Conservation (phyloP, 2,113 vertebrate species). For the Oenanthe melanoleuca region DNA sequence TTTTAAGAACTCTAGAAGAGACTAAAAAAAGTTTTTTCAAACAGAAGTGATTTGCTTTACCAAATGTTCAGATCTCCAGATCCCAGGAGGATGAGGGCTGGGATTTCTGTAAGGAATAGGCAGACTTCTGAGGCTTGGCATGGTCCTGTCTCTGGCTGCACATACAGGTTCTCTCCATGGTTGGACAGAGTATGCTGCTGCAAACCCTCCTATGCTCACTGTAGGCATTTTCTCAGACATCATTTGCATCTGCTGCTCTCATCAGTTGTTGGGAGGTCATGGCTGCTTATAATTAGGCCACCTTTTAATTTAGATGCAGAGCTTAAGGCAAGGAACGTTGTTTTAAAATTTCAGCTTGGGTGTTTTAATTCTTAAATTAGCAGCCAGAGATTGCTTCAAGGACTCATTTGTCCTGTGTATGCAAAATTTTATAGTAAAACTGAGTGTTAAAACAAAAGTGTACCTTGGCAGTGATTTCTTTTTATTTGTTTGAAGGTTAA, state of each 20-base stretch:
- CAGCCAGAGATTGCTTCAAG: background rate
- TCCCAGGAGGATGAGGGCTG: background rate
- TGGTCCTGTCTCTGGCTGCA: background rate
- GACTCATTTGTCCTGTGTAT: background rate
- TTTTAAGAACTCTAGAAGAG: background rate
- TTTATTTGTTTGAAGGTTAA: background rate
- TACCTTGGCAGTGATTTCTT: background rate
- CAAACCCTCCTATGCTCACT: background rate
- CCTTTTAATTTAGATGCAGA: background rate
- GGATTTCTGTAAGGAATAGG: background rate
- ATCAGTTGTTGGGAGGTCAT: background rate
- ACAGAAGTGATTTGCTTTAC: background rate
- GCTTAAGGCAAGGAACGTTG: background rate
- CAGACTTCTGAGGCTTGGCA: background rate
- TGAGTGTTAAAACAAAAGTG: background rate
- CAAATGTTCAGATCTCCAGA: background rate
- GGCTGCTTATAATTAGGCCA: background rate
- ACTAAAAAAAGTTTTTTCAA: background rate
- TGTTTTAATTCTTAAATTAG: background rate
- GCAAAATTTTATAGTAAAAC: background rate
- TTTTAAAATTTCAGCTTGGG: background rate
- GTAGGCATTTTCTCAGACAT: background rate
- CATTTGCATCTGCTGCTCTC: background rate
- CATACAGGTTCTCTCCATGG: background rate
- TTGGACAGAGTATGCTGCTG: background rate